A percentile compares a stretch with the other conserved stretches of the same genome.
Evolutionary conservation across 2,113 vertebrate genomes (phyloP).

Genomic region (Felis chaus): DNA sequence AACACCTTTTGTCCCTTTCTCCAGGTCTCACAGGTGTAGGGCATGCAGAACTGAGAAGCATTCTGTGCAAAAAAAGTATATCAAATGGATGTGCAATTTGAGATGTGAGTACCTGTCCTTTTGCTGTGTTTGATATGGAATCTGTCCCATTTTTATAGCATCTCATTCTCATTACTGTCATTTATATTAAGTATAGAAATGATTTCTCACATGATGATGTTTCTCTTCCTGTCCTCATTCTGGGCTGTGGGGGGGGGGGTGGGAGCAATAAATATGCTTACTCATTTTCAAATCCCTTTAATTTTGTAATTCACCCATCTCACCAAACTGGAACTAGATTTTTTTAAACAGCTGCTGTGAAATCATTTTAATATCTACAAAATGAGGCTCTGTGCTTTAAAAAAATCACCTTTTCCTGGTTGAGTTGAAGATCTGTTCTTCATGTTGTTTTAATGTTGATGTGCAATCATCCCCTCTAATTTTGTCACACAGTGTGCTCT

Average conservation of each 20-base stretch:
- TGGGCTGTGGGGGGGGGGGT: neutral
- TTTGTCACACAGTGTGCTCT: constrained; percentile 50
- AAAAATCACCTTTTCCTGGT: constrained; percentile 41
- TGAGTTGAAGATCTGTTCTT: constrained; percentile 54
- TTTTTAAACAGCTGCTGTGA: constrained; percentile 58
- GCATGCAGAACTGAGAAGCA: neutral
- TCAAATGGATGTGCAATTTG: neutral
- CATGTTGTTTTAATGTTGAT: constrained; percentile 67
- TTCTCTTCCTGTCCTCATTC: constrained; percentile 19
- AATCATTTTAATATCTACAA: constrained; percentile 63
- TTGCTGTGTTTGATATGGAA: constrained; percentile 11
- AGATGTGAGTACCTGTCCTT: neutral
- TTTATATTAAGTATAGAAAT: constrained; percentile 46
- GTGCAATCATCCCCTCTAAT: constrained; percentile 67
- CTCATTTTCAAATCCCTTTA: constrained; percentile 50
- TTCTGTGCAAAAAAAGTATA: neutral
- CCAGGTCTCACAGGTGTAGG: neutral
- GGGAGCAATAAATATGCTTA: constrained; percentile 33
- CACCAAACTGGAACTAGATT: constrained; percentile 32
- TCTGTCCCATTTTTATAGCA: constrained; percentile 29
- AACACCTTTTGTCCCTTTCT: neutral
- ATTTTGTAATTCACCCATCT: constrained; percentile 53
- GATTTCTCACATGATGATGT: constrained; percentile 27
- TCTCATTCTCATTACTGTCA: constrained; percentile 36
- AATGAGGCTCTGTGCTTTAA: constrained; percentile 43